These are phyloP conservation scores for Phymorhynchus buccinoides DNA, from an alignment of 1,140 invertebrate species.

Conservation along the genomic window DNA sequence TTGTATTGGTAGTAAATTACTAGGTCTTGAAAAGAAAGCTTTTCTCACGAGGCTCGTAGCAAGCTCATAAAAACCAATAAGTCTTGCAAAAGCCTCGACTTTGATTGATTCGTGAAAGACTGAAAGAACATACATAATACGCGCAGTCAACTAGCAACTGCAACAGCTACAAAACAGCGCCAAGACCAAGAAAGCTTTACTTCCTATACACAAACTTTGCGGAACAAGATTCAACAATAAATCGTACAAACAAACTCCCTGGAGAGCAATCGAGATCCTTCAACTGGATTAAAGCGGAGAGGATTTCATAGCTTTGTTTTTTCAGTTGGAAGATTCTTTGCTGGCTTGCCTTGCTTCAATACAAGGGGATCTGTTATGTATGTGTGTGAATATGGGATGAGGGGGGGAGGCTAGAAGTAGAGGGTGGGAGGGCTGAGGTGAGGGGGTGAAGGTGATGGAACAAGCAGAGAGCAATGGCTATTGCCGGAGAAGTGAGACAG, in stretches of 20 bases:
- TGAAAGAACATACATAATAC: too few relatives aligned
- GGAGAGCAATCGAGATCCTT: neutral
- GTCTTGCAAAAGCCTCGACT: too few relatives aligned
- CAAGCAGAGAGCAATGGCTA: neutral
- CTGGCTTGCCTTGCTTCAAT: neutral
- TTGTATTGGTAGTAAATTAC: too few relatives aligned
- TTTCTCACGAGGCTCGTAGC: too few relatives aligned
- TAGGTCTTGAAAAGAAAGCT: too few relatives aligned
- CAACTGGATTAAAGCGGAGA: neutral
- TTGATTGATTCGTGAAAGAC: too few relatives aligned
- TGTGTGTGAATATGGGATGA: too few relatives aligned
- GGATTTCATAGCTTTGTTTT: neutral
- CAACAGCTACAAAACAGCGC: too few relatives aligned
- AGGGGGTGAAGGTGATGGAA: neutral
- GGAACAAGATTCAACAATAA: neutral
- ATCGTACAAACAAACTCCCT: neutral
- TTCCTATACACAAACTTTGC: neutral
- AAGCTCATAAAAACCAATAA: too few relatives aligned
- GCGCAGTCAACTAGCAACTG: too few relatives aligned
- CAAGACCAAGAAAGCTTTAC: too few relatives aligned
- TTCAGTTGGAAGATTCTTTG: neutral
- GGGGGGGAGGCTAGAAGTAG: neutral
- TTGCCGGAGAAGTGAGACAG: neutral
- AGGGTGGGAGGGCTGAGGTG: neutral
- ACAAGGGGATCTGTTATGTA: too few relatives aligned